Conservation (phyloP, 2,888 invertebrate genomes). For the Pyrochroa serraticornis region DNA sequence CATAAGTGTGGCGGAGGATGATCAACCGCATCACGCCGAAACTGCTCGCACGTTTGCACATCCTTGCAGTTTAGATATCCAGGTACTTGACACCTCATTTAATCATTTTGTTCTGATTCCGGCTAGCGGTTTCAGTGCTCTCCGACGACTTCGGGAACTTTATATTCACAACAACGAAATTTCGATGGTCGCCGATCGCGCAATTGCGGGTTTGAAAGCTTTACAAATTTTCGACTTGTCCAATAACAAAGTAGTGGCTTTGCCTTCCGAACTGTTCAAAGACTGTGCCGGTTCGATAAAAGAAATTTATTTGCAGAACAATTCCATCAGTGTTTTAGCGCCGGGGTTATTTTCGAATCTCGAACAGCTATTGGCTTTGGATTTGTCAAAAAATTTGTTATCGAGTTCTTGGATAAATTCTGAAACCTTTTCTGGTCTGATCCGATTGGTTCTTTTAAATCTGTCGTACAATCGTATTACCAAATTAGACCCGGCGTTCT, state of each 20-base stretch:
- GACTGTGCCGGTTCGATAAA: conserved; percentile 80
- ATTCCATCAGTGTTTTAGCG: conserved; percentile 85
- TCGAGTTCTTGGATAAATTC: conserved; percentile 87
- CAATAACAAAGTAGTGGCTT: conserved; percentile 85
- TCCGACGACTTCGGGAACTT: conserved; percentile 78
- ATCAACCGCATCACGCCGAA: conserved; percentile 55
- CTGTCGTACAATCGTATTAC: conserved; percentile 84
- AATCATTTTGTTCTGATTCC: conserved; percentile 87
- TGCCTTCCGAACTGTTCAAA: conserved; percentile 84
- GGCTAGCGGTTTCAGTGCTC: conserved; percentile 79
- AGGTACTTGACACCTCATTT: conserved; percentile 80
- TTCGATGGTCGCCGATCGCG: conserved; percentile 84
- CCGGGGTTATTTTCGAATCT: conserved; percentile 86
- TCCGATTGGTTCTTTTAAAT: conserved; percentile 85
- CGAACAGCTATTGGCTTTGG: conserved; percentile 79
- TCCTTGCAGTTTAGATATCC: conserved; percentile 79
- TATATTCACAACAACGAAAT: conserved; percentile 89
- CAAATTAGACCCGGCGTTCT: conserved; percentile 81
- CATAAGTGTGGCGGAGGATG: conserved; percentile 67
- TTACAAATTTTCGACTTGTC: conserved; percentile 87
- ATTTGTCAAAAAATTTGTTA: conserved; percentile 84
- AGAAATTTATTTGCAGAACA: conserved; percentile 90
- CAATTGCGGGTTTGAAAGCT: conserved; percentile 79
- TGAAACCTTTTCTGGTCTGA: conserved; percentile 84
- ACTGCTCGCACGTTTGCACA: conserved; percentile 49